These are phyloP conservation scores for Disparrhopalites patrizii DNA, from an alignment of 2,888 invertebrate genomes.

Conservation along the genomic window DNA sequence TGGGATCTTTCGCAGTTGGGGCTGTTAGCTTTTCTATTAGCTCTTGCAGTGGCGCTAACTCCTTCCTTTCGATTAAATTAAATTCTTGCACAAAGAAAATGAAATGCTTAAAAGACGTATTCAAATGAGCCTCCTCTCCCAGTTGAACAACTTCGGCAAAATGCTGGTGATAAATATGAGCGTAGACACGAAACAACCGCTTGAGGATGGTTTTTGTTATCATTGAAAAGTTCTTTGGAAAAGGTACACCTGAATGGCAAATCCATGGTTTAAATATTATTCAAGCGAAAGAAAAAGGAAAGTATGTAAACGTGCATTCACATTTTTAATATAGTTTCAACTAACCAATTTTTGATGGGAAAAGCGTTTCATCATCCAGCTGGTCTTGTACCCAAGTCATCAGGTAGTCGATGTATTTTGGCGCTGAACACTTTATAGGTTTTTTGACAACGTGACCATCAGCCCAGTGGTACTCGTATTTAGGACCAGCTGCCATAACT, in stretches of 20 bases:
- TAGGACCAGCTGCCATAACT: conserved; percentile 98
- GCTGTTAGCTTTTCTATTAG: conserved; percentile 87
- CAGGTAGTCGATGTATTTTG: conserved; percentile 85
- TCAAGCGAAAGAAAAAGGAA: too few relatives aligned
- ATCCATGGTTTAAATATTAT: neutral
- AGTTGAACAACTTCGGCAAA: conserved; percentile 96
- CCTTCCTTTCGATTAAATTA: conserved; percentile 90
- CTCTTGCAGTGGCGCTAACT: conserved; percentile 94
- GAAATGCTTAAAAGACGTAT: conserved; percentile 99
- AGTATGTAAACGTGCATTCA: neutral
- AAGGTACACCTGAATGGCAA: conserved; percentile 74
- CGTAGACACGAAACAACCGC: conserved; percentile 96
- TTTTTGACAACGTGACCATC: conserved; percentile 97
- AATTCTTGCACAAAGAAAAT: conserved; percentile 99
- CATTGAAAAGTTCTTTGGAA: conserved; percentile 93
- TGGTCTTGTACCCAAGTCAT: conserved; percentile 80
- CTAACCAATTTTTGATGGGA: conserved; percentile 92
- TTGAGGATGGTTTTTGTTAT: conserved; percentile 98
- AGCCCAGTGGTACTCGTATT: conserved; percentile 99
- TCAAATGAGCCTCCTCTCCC: conserved; percentile 97
- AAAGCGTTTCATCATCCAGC: conserved; percentile 94
- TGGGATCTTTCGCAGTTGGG: conserved; percentile 55
- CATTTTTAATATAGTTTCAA: neutral
- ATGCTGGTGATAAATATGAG: conserved; percentile 99
- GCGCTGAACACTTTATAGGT: conserved; percentile 93